Evolutionary conservation across 2,113 vertebrate species (phyloP).

Genomic region (Grammomys dolichurus): DNA sequence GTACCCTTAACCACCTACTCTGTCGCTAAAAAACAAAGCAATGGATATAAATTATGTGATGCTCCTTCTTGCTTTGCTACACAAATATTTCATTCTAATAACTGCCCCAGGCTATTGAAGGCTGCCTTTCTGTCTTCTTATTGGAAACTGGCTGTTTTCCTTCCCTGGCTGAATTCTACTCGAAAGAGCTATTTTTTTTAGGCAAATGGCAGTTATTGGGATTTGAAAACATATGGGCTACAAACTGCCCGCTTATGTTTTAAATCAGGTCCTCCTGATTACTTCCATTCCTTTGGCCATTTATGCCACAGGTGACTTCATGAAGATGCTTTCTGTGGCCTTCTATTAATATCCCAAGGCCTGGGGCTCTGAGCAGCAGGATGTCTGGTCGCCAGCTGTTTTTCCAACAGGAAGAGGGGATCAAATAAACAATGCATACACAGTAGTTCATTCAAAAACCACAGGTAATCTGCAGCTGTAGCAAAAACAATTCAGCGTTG

Average conservation of each 20-base stretch:
- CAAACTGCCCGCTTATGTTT: slow-evolving; percentile 76
- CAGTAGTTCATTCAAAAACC: slow-evolving; percentile 77
- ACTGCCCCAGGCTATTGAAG: slow-evolving; percentile 41
- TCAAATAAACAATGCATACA: slow-evolving; percentile 78
- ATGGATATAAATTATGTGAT: slow-evolving; percentile 49
- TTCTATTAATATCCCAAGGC: slow-evolving; percentile 78
- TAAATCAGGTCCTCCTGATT: slow-evolving; percentile 73
- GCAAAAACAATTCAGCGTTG: slow-evolving; percentile 56
- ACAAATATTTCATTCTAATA: slow-evolving; percentile 54
- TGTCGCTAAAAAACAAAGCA: slow-evolving; percentile 60
- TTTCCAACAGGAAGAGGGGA: slow-evolving; percentile 74
- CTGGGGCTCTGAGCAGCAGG: slow-evolving; percentile 70
- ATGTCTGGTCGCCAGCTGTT: slow-evolving; percentile 82
- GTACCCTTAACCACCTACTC: neutral
- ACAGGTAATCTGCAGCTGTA: slow-evolving; percentile 77
- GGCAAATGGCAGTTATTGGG: slow-evolving; percentile 63
- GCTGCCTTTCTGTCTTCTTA: slow-evolving; percentile 34
- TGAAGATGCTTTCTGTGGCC: slow-evolving; percentile 78
- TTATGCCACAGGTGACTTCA: slow-evolving; percentile 79
- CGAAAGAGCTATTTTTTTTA: slow-evolving; percentile 56
- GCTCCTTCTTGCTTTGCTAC: slow-evolving; percentile 49
- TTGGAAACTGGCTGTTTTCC: slow-evolving; percentile 47
- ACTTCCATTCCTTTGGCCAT: slow-evolving; percentile 54
- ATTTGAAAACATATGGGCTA: slow-evolving; percentile 73
- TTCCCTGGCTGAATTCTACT: slow-evolving; percentile 34